phyloP scores from a whole-genome alignment of 2,888 invertebrate species.

The Sisyra nigra region DNA sequence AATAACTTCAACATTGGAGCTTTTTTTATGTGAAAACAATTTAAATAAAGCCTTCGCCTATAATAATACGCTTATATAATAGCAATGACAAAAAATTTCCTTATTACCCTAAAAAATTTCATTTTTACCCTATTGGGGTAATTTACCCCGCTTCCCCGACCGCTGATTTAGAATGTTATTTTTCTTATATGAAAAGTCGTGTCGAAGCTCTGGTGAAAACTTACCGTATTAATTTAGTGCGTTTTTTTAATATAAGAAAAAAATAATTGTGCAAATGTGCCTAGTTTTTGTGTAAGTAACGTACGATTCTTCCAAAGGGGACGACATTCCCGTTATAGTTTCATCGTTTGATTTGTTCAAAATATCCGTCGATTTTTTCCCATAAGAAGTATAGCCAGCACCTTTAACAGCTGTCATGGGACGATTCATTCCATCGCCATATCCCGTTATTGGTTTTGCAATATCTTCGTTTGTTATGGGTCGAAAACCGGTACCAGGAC shows the following conservation, averaged over 20 bases:
- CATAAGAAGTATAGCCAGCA: conserved; percentile 83
- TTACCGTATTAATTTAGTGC: neutral
- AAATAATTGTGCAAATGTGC: too few species aligned
- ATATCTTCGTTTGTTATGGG: conserved; percentile 24
- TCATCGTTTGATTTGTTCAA: conserved; percentile 40
- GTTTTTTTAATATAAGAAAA: neutral
- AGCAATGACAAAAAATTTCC: too few species aligned
- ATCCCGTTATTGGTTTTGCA: conserved; percentile 8
- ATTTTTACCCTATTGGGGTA: too few species aligned
- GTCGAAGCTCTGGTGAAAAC: neutral
- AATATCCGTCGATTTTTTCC: conserved; percentile 53
- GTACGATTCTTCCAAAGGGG: conserved; percentile 65
- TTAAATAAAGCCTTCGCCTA: too few species aligned
- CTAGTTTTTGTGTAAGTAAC: conserved; percentile 15
- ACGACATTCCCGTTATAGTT: conserved; percentile 45
- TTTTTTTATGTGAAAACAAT: too few species aligned
- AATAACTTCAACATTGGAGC: too few species aligned
- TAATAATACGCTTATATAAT: too few species aligned
- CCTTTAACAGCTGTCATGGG: conserved; percentile 96
- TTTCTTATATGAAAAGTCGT: neutral
- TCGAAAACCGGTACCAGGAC: conserved; percentile 27
- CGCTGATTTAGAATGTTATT: too few species aligned
- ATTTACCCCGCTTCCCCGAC: too few species aligned
- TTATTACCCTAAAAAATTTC: too few species aligned
- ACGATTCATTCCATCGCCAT: conserved; percentile 26